Conservation (phyloP, 2,113 vertebrate species). For the Barnardius zonarius region DNA sequence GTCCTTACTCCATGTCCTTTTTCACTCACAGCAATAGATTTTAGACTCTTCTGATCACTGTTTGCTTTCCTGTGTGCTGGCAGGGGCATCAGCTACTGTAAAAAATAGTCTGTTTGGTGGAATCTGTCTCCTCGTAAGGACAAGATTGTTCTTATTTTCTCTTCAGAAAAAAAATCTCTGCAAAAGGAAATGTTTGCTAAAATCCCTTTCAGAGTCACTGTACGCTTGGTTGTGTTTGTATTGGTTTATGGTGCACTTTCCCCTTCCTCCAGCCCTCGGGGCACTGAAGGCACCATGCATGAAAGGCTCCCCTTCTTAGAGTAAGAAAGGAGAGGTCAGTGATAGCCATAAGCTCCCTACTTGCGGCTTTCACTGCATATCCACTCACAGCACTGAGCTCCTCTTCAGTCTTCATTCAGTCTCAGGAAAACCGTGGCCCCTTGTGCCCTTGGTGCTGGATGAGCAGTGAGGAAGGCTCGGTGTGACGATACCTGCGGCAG, state of each 20-base stretch:
- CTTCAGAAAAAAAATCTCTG: not conserved
- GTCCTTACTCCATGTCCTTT: conserved; percentile 19
- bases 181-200: not conserved
- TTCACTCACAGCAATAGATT: conserved; percentile 24
- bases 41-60: conserved; percentile 42
- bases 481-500: not conserved
- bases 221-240: not conserved
- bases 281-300: not conserved
- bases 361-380: not conserved
- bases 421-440: not conserved
- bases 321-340: not conserved
- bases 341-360: not conserved
- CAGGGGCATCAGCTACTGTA: conserved; percentile 24
- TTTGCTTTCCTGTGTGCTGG: conserved; percentile 33
- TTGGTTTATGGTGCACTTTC: not conserved
- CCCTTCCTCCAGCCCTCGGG: not conserved
- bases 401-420: not conserved
- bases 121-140: conserved; percentile 33
- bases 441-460: not conserved
- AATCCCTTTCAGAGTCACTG: not conserved
- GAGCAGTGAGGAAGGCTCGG: not conserved
- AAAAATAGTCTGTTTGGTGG: conserved; percentile 13
- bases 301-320: not conserved
- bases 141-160: not conserved
- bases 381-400: not conserved